Conservation (phyloP, 2,888 invertebrate genomes). For the Blastobasis adustella region DNA sequence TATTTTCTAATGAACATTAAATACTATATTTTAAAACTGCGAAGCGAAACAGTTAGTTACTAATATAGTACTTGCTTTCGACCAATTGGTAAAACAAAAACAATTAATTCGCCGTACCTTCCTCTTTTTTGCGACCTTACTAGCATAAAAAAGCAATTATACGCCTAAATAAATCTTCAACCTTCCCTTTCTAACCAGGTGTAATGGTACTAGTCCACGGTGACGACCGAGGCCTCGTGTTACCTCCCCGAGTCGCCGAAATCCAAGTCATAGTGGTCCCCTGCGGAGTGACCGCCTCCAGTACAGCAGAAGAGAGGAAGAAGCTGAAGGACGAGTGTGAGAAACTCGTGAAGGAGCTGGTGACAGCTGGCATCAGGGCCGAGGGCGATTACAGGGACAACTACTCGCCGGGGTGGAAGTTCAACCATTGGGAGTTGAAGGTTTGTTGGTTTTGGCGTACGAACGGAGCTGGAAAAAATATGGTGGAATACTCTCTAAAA, state of each 20-base stretch:
- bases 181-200: slow-evolving; percentile 50
- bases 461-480: too few relatives aligned
- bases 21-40: too few relatives aligned
- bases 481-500: too few relatives aligned
- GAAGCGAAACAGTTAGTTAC: too few relatives aligned
- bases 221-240: slow-evolving; percentile 95
- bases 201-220: slow-evolving; percentile 95
- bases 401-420: slow-evolving; percentile 99
- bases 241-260: slow-evolving; percentile 94
- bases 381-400: slow-evolving; percentile 94
- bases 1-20: too few relatives aligned
- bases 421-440: slow-evolving; percentile 97
- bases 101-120: too few relatives aligned
- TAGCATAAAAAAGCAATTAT: too few relatives aligned
- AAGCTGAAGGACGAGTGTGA: slow-evolving; percentile 81
- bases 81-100: too few relatives aligned
- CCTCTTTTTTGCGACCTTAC: too few relatives aligned
- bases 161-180: too few relatives aligned
- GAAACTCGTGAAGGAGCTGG: slow-evolving; percentile 78
- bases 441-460: slow-evolving; percentile 50
- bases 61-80: too few relatives aligned
- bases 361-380: slow-evolving; percentile 79
- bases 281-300: slow-evolving; percentile 93
- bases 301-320: slow-evolving; percentile 81
- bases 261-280: slow-evolving; percentile 94